Percentiles rank a stretch among this genome's conserved stretches.
These are phyloP conservation scores for Hermaeophaga mercurialis DNA, from an alignment of 2,888 invertebrate genomes.

Conservation along the genomic window DNA sequence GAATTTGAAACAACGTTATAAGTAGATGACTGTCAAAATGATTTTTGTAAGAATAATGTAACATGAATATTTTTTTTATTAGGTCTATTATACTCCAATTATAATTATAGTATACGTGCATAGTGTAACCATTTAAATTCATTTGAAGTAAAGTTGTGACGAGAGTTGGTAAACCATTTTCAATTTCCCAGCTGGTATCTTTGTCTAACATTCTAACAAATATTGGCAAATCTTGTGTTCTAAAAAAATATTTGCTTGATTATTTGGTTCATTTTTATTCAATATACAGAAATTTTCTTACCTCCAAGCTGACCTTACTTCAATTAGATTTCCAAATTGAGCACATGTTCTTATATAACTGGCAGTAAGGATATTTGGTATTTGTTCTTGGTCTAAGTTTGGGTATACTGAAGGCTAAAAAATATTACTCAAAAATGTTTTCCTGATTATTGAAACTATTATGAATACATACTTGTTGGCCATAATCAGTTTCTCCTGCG, in stretches of 20 bases:
- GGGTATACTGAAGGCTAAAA: constrained; percentile 38
- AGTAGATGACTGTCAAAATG: background rate
- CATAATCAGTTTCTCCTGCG: constrained; percentile 77
- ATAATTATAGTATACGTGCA: constrained; percentile 50
- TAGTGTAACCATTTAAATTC: constrained; percentile 59
- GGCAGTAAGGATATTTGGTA: constrained; percentile 64
- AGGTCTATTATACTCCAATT: too few species aligned
- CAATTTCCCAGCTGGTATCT: constrained; percentile 70
- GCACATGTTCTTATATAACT: constrained; percentile 64
- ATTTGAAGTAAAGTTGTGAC: constrained; percentile 73
- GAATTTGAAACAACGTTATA: too few species aligned
- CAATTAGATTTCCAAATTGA: constrained; percentile 67
- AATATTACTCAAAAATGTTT: background rate
- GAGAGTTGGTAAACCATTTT: constrained; percentile 73
- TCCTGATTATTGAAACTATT: background rate
- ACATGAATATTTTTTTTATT: too few species aligned
- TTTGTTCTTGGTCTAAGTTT: constrained; percentile 61
- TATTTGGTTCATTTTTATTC: too few species aligned
- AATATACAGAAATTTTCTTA: constrained; percentile 44
- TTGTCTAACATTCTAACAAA: constrained; percentile 82
- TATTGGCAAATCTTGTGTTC: constrained; percentile 71
- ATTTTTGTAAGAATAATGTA: too few species aligned
- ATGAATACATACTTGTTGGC: constrained; percentile 62
- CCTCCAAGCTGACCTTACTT: constrained; percentile 73
- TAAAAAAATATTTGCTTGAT: too few species aligned